phyloP scores from a whole-genome alignment of 2,113 vertebrate genomes.

The Phylloscopus trochiloides region DNA sequence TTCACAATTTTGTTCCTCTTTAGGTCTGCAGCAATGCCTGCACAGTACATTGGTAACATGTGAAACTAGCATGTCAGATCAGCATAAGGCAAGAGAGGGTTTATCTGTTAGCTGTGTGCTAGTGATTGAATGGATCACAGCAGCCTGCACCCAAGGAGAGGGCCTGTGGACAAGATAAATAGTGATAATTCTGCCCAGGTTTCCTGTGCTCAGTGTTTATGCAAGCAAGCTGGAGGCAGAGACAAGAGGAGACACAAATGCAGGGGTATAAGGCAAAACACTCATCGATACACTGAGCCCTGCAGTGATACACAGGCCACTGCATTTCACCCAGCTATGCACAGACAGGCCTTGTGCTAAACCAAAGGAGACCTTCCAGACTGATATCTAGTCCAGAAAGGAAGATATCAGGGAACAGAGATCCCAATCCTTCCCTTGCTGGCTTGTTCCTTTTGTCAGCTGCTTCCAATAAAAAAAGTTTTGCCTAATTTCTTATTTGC shows the following conservation, averaged over 20 bases:
- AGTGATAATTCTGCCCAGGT: background rate
- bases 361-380: background rate
- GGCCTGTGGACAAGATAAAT: background rate
- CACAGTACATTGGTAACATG: fast-evolving
- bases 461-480: background rate
- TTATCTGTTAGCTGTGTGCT: background rate
- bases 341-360: background rate
- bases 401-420: background rate
- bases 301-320: background rate
- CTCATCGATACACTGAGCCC: background rate
- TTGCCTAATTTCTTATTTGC: background rate
- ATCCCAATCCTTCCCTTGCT: background rate
- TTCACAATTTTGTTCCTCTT: background rate
- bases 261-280: background rate
- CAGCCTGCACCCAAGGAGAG: background rate
- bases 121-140: background rate
- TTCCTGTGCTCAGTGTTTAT: background rate
- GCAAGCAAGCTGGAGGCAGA: background rate
- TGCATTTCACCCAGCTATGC: background rate
- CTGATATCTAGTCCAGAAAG: background rate
- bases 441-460: background rate
- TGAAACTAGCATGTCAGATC: background rate
- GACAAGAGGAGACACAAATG: background rate
- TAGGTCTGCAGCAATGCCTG: background rate
- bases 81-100: background rate